These are phyloP conservation scores for Dusona sp. DNA, from an alignment of 2,888 invertebrate genomes.

Conservation along the genomic window DNA sequence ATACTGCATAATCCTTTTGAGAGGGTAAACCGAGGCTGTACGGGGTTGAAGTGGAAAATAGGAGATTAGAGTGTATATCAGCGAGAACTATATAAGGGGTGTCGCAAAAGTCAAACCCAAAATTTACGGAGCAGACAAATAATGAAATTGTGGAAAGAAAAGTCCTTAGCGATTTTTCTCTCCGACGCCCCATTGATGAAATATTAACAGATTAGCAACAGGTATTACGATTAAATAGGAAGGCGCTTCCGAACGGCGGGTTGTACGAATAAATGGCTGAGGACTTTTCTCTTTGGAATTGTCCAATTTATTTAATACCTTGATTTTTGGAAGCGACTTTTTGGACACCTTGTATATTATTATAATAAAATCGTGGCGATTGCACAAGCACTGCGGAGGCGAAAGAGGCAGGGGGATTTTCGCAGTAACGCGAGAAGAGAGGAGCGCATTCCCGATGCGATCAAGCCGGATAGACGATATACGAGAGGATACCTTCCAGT, in stretches of 20 bases:
- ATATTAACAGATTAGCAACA: background rate
- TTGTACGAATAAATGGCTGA: background rate
- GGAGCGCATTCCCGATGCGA: conserved; percentile 64
- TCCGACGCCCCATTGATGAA: background rate
- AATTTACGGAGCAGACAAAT: background rate
- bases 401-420: conserved; percentile 32
- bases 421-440: conserved; percentile 66
- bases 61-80: conserved; percentile 23
- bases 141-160: background rate
- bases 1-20: conserved; percentile 47
- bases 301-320: background rate
- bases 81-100: conserved; percentile 3
- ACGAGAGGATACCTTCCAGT: conserved; percentile 40
- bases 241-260: background rate
- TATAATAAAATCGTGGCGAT: conserved; percentile 64
- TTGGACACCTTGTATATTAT: conserved; percentile 37
- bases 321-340: background rate
- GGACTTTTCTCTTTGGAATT: background rate
- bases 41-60: conserved; percentile 8
- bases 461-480: conserved; percentile 65
- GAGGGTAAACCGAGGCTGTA: background rate
- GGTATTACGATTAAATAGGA: background rate
- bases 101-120: background rate
- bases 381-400: background rate
- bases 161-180: background rate